Conservation (phyloP, 2,888 invertebrate genomes). For the Philonicus albiceps region DNA sequence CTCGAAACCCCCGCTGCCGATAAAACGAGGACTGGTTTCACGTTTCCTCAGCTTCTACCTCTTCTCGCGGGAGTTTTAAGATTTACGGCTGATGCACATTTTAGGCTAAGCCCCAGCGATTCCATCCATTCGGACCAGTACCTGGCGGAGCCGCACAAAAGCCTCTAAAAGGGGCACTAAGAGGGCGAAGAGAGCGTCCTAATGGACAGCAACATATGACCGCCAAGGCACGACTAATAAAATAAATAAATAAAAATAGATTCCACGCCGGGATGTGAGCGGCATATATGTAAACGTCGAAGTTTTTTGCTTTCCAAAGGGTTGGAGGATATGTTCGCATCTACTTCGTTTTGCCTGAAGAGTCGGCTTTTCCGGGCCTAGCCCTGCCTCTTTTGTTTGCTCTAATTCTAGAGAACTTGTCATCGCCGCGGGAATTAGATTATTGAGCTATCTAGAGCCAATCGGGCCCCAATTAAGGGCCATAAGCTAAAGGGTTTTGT, state of each 20-base stretch:
- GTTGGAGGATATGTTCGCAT: not conserved
- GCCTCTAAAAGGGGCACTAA: not conserved
- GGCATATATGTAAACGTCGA: not conserved
- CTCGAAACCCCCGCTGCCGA: not conserved
- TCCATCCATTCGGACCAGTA: not conserved
- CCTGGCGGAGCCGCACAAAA: not conserved
- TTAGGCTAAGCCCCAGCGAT: not conserved
- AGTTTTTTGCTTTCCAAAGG: not conserved
- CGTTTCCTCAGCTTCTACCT: not conserved
- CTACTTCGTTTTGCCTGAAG: not conserved
- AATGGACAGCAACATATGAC: not conserved
- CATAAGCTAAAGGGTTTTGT: not conserved
- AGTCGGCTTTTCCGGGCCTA: not conserved
- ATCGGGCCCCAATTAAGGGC: not conserved
- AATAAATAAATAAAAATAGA: not conserved
- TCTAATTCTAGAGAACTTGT: not conserved
- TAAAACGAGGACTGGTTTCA: not conserved
- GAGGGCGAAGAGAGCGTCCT: not conserved
- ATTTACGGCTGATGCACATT: not conserved
- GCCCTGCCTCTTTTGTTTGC: not conserved
- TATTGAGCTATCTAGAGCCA: not conserved
- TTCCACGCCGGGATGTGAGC: not conserved
- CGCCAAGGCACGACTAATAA: not conserved
- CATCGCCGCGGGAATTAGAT: not conserved
- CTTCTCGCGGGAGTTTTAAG: not conserved